Conservation (phyloP, 2,797 vertebrate genomes). For the Phrynocephalus vlangalii region DNA sequence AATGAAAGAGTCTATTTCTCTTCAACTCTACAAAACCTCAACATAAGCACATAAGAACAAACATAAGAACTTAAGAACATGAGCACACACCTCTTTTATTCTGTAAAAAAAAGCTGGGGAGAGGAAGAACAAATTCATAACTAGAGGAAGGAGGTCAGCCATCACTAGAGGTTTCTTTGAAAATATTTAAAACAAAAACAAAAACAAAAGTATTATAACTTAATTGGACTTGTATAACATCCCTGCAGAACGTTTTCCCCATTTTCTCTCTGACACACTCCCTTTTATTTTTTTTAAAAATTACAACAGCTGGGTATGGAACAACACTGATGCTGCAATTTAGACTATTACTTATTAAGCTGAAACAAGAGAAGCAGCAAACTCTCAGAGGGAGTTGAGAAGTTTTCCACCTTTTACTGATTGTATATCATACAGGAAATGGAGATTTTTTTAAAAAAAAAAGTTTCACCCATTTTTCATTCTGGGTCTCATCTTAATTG, state of each 20-base stretch:
- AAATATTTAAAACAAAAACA: conserved; percentile 1
- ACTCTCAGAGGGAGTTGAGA: conserved; percentile 80
- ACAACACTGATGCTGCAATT: conserved; percentile 72
- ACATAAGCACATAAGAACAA: too few relatives aligned
- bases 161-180: neutral
- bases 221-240: conserved; percentile 49
- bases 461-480: conserved; percentile 70
- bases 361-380: conserved; percentile 69
- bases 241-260: conserved; percentile 46
- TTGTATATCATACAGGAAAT: conserved; percentile 79
- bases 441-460: conserved; percentile 61
- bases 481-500: conserved; percentile 72
- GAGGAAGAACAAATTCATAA: neutral
- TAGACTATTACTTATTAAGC: conserved; percentile 74
- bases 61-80: too few relatives aligned
- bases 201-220: conserved; percentile 11
- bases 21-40: too few relatives aligned
- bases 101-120: neutral
- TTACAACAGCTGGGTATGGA: conserved; percentile 74
- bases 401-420: conserved; percentile 76
- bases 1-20: too few relatives aligned
- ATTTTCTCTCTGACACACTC: conserved; percentile 39
- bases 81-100: neutral
- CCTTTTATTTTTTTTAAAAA: conserved; percentile 13
- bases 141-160: neutral